Evolutionary conservation across 2,797 vertebrate genomes (phyloP), one percentile per base, ranked within the genome.

Genomic region (Carduelis carduelis): DNA sequence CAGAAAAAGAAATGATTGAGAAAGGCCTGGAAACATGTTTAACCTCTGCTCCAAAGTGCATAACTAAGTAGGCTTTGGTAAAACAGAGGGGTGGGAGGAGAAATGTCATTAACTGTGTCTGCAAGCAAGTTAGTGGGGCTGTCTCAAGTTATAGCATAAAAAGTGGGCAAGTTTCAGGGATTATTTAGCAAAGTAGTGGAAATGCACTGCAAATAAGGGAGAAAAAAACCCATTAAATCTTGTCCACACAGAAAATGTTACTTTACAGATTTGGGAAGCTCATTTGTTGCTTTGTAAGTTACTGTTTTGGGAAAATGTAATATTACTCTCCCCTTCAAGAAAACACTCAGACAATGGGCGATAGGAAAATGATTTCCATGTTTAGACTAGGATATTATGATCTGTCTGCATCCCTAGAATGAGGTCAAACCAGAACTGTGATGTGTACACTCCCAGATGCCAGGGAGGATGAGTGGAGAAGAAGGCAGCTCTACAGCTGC

Each of bases 1-100:
- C 63, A 92, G 71, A 83, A 68, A 96, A 91, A 83, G 22, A 95
- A 82, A 93, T 34, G 1, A 20, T 47, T 96, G 88, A 86, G 75
- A 85, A 89, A 69, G 41, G 39, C 34, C 26, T 89, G 70, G 77
- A 64, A 80, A 86, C 12, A 60, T 13, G 11, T 84, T 89, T 89
- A 81, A 93, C 83, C 21, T 83, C 19, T 59, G 57, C 30, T 88
- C 34, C 78, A 83, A 82, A 89, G 1, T 55, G 41, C 37, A 49
- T 49, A 86, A 90, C 26, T 71, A 47, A 91, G 27, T 7, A 60
- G 34, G 39, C 12, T 79, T 88, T 78, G 50, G 15, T 75, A 90
- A 89, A 44, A 68, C 65, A 88, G 60, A 88, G 53, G 60, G 23
- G 16, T 53, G 12, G 34, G 35, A 81, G 47, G 68, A 83, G 93